Conservation (phyloP, 2,113 vertebrate species). For the Plestiodon gilberti region DNA sequence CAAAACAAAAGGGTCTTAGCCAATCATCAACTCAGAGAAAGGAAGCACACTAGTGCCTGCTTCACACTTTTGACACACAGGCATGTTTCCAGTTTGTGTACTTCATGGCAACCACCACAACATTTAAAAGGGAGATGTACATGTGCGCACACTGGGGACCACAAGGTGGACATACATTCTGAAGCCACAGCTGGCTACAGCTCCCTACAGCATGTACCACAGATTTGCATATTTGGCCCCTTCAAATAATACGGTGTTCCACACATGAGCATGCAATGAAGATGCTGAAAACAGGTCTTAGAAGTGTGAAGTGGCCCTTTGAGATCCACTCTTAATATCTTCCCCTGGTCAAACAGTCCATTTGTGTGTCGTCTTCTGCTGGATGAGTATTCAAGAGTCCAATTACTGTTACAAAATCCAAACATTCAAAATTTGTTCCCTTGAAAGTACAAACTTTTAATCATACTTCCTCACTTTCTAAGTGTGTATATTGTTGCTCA, state of each 20-base stretch:
- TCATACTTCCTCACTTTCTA: constrained; percentile 58
- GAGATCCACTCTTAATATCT: constrained; percentile 49
- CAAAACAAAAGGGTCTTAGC: constrained; percentile 62
- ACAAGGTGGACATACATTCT: background rate
- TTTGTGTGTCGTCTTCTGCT: constrained; percentile 67
- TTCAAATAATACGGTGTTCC: background rate
- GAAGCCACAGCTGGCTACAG: background rate
- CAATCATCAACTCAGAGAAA: constrained; percentile 63
- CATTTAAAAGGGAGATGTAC: background rate
- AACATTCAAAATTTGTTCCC: constrained; percentile 72
- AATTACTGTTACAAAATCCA: constrained; percentile 76
- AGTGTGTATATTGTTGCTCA: constrained; percentile 73
- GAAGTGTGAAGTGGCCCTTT: constrained; percentile 11
- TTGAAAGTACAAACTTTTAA: constrained; percentile 69
- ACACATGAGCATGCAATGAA: background rate
- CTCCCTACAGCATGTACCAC: background rate
- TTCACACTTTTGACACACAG: background rate
- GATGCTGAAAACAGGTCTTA: constrained; percentile 12
- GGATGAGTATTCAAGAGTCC: constrained; percentile 72
- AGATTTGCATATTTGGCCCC: constrained; percentile 10
- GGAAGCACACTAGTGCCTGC: constrained; percentile 39
- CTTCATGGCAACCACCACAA: background rate
- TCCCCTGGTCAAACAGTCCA: constrained; percentile 58
- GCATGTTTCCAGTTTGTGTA: background rate
- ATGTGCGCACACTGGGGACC: background rate